A percentile compares a stretch with the other conserved stretches of the same genome.
phyloP scores from a whole-genome alignment of 1,140 invertebrate species.

The Whitmania pigra region DNA sequence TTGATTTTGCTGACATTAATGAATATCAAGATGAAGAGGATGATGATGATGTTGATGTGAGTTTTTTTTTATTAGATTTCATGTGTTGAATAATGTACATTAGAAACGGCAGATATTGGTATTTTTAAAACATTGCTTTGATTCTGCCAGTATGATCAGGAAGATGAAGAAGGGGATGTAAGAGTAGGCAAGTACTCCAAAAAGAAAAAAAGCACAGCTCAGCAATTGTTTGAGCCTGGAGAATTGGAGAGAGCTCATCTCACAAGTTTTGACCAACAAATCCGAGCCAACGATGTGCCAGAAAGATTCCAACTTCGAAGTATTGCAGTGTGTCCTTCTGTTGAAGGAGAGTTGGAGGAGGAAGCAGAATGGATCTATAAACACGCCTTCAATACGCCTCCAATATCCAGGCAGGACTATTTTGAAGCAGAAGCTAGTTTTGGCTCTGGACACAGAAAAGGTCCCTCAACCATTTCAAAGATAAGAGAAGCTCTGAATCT shows the following conservation, averaged over 20 bases:
- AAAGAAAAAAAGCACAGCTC: neutral
- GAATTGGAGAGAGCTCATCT: constrained; percentile 91
- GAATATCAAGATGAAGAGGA: constrained; percentile 57
- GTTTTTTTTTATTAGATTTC: neutral
- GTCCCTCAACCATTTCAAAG: constrained; percentile 53
- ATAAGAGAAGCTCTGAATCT: constrained; percentile 88
- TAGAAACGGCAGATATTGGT: neutral
- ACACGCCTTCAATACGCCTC: constrained; percentile 71
- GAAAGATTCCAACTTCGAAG: constrained; percentile 70
- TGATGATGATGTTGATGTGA: constrained; percentile 33
- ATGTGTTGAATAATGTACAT: neutral
- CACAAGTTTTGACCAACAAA: constrained; percentile 82
- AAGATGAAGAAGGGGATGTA: neutral
- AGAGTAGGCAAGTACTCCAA: constrained; percentile 44
- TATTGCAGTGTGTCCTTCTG: constrained; percentile 60
- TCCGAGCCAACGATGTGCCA: constrained; percentile 46
- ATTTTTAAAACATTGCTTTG: neutral
- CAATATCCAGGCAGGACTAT: constrained; percentile 50
- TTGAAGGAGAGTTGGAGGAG: constrained; percentile 63
- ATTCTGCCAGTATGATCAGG: neutral
- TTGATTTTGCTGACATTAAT: constrained; percentile 82
- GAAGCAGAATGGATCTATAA: constrained; percentile 97
- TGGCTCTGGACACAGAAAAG: constrained; percentile 28
- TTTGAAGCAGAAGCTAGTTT: neutral
- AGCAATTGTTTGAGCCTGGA: constrained; percentile 68